Percentiles rank a stretch among this genome's conserved stretches.
Evolutionary conservation across 2,797 vertebrate species (phyloP).

Genomic region (Naso thynnoides): DNA sequence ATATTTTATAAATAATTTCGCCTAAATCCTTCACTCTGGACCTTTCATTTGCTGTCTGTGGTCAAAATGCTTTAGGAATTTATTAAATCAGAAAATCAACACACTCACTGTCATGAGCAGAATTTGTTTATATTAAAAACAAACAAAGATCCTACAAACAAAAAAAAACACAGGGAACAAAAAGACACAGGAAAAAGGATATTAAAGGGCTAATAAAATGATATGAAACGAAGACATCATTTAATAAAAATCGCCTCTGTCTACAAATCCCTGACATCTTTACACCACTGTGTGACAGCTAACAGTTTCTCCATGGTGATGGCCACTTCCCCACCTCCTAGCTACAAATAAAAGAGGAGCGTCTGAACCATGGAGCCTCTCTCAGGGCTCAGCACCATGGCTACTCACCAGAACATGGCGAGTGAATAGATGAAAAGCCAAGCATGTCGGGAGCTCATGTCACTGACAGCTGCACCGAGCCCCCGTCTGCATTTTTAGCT

Average conservation of each 20-base stretch:
- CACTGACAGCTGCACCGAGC: conserved; percentile 69
- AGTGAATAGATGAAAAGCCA: conserved; percentile 74
- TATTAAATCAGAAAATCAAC: neutral
- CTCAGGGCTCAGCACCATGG: conserved; percentile 64
- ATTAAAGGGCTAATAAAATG: neutral
- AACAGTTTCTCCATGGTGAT: conserved; percentile 59
- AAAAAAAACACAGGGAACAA: neutral
- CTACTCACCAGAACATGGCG: conserved; percentile 67
- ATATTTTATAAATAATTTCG: no score
- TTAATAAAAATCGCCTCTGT: conserved; percentile 7
- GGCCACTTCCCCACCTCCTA: conserved; percentile 53
- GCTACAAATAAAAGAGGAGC: conserved; percentile 53
- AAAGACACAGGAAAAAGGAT: neutral
- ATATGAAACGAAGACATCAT: neutral
- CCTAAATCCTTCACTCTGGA: no score
- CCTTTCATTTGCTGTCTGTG: no score
- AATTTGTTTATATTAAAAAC: neutral
- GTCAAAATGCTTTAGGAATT: neutral
- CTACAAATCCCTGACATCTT: conserved; percentile 37
- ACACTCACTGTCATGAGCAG: neutral
- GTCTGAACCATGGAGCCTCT: conserved; percentile 46
- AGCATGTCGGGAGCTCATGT: conserved; percentile 70
- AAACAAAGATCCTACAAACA: neutral
- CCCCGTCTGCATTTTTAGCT: conserved; percentile 41
- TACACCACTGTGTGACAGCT: conserved; percentile 23